Evolutionary conservation across 2,113 vertebrate species (phyloP).

Genomic region (Callipepla squamata): DNA sequence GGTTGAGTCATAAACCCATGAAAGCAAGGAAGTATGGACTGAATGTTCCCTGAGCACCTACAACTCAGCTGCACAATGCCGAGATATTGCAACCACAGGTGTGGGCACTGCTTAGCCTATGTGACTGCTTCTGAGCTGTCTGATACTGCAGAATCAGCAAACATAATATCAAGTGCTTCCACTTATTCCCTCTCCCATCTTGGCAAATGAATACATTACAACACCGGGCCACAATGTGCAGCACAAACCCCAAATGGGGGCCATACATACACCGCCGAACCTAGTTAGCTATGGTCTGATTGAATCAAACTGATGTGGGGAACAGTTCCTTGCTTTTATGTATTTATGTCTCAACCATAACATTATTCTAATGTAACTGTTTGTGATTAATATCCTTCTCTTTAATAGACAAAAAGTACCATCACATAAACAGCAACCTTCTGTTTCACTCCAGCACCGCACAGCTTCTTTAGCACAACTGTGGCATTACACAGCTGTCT

Average conservation of each 20-base stretch:
- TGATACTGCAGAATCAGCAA: neutral
- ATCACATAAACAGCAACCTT: neutral
- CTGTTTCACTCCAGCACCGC: neutral
- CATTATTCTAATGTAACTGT: slow-evolving; percentile 68
- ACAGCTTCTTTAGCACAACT: neutral
- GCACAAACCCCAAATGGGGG: rapidly evolving
- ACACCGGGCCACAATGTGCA: rapidly evolving
- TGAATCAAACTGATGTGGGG: neutral
- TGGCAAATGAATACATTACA: neutral
- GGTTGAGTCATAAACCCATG: slow-evolving; percentile 73
- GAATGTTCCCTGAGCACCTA: neutral
- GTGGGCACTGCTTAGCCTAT: neutral
- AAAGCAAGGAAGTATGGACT: slow-evolving; percentile 52
- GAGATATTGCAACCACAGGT: neutral
- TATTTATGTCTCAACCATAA: slow-evolving; percentile 57
- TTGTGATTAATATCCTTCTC: slow-evolving; percentile 54
- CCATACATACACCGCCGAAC: neutral
- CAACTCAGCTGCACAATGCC: rapidly evolving
- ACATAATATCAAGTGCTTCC: neutral
- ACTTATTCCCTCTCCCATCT: neutral
- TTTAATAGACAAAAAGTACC: neutral
- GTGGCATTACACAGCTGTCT: neutral
- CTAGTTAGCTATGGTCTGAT: neutral
- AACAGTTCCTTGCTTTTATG: slow-evolving; percentile 36
- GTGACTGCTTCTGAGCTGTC: neutral